Percentiles rank a stretch among this genome's conserved stretches.
Conservation (phyloP, 2,113 vertebrate genomes). For the Alethe diademata region DNA sequence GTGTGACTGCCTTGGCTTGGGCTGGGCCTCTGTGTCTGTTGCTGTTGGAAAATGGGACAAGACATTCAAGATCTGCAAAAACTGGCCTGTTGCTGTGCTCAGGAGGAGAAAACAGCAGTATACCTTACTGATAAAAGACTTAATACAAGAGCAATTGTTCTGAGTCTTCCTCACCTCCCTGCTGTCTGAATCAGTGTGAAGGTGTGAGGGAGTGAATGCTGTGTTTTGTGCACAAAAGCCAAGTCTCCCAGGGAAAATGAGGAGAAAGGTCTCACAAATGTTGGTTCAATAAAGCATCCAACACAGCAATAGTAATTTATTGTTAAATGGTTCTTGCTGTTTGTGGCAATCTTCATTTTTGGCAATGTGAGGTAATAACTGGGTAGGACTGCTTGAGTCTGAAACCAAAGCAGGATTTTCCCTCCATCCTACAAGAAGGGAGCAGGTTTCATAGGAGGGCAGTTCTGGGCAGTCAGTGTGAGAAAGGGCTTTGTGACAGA, state of each 20-base stretch:
- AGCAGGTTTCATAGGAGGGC: background rate
- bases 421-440: background rate
- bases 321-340: background rate
- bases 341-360: background rate
- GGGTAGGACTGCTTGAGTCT: background rate
- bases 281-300: constrained; percentile 22
- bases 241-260: background rate
- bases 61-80: background rate
- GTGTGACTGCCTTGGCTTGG: background rate
- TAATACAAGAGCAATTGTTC: background rate
- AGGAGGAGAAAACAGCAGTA: background rate
- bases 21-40: background rate
- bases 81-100: background rate
- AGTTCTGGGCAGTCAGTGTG: background rate
- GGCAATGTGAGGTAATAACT: background rate
- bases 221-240: background rate
- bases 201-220: background rate
- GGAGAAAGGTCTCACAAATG: background rate
- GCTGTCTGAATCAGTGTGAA: constrained; percentile 1
- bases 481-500: background rate
- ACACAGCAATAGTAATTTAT: background rate
- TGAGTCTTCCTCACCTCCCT: background rate
- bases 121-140: background rate
- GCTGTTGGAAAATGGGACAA: background rate
- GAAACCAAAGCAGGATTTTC: background rate